Evolutionary conservation across 2,797 vertebrate species (phyloP), one percentile per base, ranked within the genome.

Genomic region (Vespertilio murinus): DNA sequence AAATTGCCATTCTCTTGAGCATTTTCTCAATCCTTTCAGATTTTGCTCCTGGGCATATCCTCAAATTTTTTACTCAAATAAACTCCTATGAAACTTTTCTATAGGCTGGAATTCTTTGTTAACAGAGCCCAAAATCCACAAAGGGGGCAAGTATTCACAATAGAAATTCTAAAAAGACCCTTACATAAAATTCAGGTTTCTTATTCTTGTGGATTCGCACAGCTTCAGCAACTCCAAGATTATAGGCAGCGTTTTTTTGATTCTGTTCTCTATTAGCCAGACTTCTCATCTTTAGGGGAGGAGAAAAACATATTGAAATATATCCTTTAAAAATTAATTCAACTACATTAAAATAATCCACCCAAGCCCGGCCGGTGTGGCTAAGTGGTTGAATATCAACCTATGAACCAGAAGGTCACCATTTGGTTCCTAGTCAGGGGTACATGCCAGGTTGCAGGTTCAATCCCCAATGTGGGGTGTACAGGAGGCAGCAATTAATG

Each of bases 241-340:
- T 99, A 94, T 98, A 99, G 25, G 95, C 95, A 52, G 98, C 98
- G 7, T 98, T 95, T 93, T 98, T 98, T 97, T 98, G 97, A 52
- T 95, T 97, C 75, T 98, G 96, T 93, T 98, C 97, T 54, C 97
- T 98, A 9, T 95, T 95, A 38, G 97, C 97, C 52, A 95, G 88
- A 56, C 94, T 96, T 93, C 96, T 97, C 77, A 97, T 67, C 97
- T 98, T 74, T 69, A 23, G 42, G 23, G 8, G 25, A 23, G 8
- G 45, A 2, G 17, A 65, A 28, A 78, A 91, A 70, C 18, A 85
- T 67, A 65, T 17, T 88, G 47, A 49, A 77, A 91, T 49, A 70
- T 2, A 84, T 28, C 6, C 17, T 88, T 65, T 74, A 87, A 91
- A 89, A 40, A 11, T 67, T 88, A 87, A 82, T 91, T 92, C 77